Percentiles rank a stretch among this genome's conserved stretches.
Evolutionary conservation across 1,140 invertebrate genomes (phyloP).

Genomic region (Dreissena rostriformis): DNA sequence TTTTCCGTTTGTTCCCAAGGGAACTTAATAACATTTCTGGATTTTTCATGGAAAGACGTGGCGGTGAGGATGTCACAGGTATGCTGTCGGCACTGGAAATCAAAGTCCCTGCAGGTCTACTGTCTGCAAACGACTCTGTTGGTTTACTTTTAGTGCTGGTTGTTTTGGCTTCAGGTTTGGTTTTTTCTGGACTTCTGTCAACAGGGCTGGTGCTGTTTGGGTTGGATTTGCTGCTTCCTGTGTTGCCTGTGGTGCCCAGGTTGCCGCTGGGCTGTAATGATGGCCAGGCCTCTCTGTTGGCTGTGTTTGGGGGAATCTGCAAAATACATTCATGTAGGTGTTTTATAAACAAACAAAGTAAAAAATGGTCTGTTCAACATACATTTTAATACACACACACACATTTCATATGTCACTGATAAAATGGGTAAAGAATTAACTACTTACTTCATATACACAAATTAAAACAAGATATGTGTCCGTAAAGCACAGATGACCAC

Average conservation of each 20-base stretch:
- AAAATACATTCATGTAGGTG: background rate
- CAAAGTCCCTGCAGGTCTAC: background rate
- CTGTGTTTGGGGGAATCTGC: slow-evolving; percentile 57
- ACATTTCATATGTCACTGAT: too few species aligned
- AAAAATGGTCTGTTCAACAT: too few species aligned
- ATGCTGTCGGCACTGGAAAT: background rate
- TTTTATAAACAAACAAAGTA: background rate
- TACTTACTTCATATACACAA: too few species aligned
- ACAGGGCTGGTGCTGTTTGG: slow-evolving; percentile 8
- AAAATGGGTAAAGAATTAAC: too few species aligned
- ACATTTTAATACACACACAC: too few species aligned
- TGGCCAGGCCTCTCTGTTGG: slow-evolving; percentile 69
- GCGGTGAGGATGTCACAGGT: slow-evolving; percentile 7
- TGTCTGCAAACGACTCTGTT: background rate
- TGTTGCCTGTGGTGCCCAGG: background rate
- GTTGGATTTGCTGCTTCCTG: slow-evolving; percentile 38
- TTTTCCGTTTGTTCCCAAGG: slow-evolving; percentile 52
- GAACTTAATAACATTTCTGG: slow-evolving; percentile 21
- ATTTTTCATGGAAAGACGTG: slow-evolving; percentile 31
- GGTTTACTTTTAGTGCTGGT: background rate
- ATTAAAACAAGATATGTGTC: too few species aligned
- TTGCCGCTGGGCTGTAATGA: slow-evolving; percentile 57
- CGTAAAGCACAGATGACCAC: too few species aligned
- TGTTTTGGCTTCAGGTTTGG: slow-evolving; percentile 49
- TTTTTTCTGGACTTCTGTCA: slow-evolving; percentile 52